Evolutionary conservation across 2,113 vertebrate species (phyloP).

Genomic region (Apistogramma diplotaenia): DNA sequence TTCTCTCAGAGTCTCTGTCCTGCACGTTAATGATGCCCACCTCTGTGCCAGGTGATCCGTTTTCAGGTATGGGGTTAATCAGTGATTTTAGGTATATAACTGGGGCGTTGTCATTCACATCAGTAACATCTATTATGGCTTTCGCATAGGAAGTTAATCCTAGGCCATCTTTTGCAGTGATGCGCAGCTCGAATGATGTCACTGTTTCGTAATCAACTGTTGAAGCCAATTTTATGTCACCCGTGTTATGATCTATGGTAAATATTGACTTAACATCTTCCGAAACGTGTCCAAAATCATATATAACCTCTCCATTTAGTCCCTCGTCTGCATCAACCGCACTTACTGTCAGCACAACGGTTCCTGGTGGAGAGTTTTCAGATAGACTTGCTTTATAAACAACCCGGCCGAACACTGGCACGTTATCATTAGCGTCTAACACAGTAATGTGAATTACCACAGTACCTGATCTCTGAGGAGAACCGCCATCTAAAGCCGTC

Average conservation of each 20-base stretch:
- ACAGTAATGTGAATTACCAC: constrained; percentile 56
- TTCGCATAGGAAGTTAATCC: background rate
- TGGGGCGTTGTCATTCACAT: constrained; percentile 79
- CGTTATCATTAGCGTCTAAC: constrained; percentile 66
- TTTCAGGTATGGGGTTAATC: constrained; percentile 63
- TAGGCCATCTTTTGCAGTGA: constrained; percentile 2
- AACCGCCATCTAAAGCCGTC: constrained; percentile 58
- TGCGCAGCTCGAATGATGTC: background rate
- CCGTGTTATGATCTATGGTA: constrained; percentile 33
- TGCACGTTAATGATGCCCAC: constrained; percentile 77
- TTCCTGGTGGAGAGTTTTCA: constrained; percentile 56
- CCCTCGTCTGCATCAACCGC: constrained; percentile 81
- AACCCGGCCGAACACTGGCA: constrained; percentile 50
- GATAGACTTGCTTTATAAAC: constrained; percentile 60
- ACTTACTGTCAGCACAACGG: constrained; percentile 65
- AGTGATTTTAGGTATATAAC: constrained; percentile 70
- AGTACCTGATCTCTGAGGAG: constrained; percentile 63
- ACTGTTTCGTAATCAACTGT: background rate
- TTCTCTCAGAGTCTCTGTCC: constrained; percentile 74
- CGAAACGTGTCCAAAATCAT: constrained; percentile 70
- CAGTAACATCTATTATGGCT: constrained; percentile 60
- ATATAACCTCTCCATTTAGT: constrained; percentile 73
- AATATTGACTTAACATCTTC: constrained; percentile 38
- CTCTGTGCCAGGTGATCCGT: constrained; percentile 64
- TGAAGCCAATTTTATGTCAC: constrained; percentile 27